Base-by-base conservation (phyloP, 30 jellyfish, hydroid and myxozoan species). In the Aurelia coerulea region DNA sequence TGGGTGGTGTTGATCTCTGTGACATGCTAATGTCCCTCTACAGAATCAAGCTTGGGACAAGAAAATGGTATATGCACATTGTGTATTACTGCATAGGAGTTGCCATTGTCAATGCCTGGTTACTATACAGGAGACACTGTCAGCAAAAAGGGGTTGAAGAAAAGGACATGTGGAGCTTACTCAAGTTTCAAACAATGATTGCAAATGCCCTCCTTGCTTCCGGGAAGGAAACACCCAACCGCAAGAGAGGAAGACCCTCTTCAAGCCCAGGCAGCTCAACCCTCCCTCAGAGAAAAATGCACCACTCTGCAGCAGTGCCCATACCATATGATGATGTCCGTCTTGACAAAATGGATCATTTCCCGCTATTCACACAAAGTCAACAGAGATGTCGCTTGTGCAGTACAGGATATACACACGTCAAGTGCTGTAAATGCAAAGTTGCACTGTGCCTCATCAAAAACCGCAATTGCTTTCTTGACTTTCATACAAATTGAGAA, bases 1-100 rank as follows among this genome's bases (percentile, higher is more conserved):
- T 76, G 95, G 89, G 95, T 15, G 95, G 89, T 62, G 76, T 85
- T 6, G 83, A 85, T 35, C 73, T 85, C 1, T n/a, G 70, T 0
- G 89, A 85, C 19, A 73, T 85, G 95, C 52, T 74, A 9, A 32
- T 64, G 53, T 66, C 84, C 15, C 78, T 81, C 8, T 85, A 85
- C 5, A 37, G 49, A 37, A 37, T 37, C 49, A 37, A 37, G 49
- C 49, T 37, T 2, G 49, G 49, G 49, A 37, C 49, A 37, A 37
- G 49, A 37, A 37, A 37, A 37, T 37, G 49, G 49, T 37, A 37
- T 37, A 37, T 37, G 49, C 49, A 37, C 49, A 37, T 37, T 37
- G 49, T 37, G 49, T 37, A 37, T 37, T 37, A 37, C 52, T 72
- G 89, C 14, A 51, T 85, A 5, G 62, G 50, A n/a, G 81, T 62